Percentiles rank a stretch among this genome's conserved stretches.
Evolutionary conservation across 2,113 vertebrate genomes (phyloP).

Genomic region (Tragulus kanchil): DNA sequence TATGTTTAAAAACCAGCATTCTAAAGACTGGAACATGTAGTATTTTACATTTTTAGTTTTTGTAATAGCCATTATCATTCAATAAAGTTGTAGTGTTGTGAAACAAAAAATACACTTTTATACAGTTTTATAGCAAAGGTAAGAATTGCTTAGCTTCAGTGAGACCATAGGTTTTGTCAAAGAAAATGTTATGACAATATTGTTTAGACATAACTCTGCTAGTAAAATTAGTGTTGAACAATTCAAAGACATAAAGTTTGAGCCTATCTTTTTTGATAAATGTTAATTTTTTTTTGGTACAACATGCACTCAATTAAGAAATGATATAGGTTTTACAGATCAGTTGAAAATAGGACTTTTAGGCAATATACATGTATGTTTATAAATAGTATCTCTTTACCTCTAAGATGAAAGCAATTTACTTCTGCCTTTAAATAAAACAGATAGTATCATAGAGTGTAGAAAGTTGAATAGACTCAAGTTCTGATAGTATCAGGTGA

Average conservation of each 20-base stretch:
- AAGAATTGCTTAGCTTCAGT: constrained; percentile 4
- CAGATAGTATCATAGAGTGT: background rate
- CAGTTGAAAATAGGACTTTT: background rate
- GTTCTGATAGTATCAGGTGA: background rate
- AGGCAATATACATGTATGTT: background rate
- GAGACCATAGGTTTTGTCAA: background rate
- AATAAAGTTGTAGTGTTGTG: background rate
- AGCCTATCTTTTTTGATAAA: background rate
- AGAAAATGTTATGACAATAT: background rate
- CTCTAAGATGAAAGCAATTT: background rate
- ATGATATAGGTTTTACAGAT: background rate
- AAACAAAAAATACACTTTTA: constrained; percentile 35
- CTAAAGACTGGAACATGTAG: background rate
- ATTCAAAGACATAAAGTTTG: background rate
- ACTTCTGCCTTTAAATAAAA: constrained; percentile 2
- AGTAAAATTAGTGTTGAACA: background rate
- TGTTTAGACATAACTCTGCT: background rate
- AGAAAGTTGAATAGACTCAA: background rate
- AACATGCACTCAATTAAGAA: background rate
- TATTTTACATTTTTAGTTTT: constrained; percentile 16
- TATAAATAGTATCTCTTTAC: background rate
- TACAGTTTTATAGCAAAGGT: background rate
- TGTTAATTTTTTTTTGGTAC: constrained; percentile 14
- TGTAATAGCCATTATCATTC: background rate
- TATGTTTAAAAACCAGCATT: constrained; percentile 30